Base-by-base conservation (phyloP, 2,797 vertebrate genomes). In the Poliocrania exsul region DNA sequence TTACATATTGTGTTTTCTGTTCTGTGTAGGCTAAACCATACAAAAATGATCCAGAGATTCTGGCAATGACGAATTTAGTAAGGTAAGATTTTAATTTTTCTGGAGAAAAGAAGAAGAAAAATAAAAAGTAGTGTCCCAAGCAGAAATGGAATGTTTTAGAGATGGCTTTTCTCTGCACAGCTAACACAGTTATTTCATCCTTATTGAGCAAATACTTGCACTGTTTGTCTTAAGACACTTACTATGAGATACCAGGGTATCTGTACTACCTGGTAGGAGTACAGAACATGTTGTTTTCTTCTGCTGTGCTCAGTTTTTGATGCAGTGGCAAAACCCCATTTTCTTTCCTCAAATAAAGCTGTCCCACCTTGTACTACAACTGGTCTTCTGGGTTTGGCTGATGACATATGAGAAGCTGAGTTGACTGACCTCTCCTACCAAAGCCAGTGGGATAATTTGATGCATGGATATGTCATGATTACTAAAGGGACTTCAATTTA, bases 11-110 rank as follows among this genome's bases (percentile, higher is more conserved):
- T 96, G 56, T 78, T 96, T 95, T 96, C 73, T 95, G 50, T 96
- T 95, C 28, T 90, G 8, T 96, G 85, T 96, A 99, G 99, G 99
- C 99, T 96, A 99, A 99, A 98, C 99, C 99, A 31, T 99, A 99
- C 98, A 99, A 99, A 98, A 99, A 99, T 96, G 99, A 99, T 96
- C 99, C 99, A 84, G 99, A 99, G 98, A 99, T 99, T 98, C 98
- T 99, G 98, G 99, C 99, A 94, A 99, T 99, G 99, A 99, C 99
- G 18, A 99, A 99, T 98, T 98, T 99, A 99, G 99, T 99, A 99
- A 99, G 99, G 99, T 99, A 99, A 99, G 99, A 70, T 60, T 91
- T 93, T 72, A 31, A 81, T 93, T 95, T 87, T 93, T 92, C 46
- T 73, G 81, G 69, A 90, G 66, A 84, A 44, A 40, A 66, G 33